These are phyloP conservation scores for Teinopalpus imperialis DNA, from an alignment of 2,888 invertebrate species.

Conservation along the genomic window DNA sequence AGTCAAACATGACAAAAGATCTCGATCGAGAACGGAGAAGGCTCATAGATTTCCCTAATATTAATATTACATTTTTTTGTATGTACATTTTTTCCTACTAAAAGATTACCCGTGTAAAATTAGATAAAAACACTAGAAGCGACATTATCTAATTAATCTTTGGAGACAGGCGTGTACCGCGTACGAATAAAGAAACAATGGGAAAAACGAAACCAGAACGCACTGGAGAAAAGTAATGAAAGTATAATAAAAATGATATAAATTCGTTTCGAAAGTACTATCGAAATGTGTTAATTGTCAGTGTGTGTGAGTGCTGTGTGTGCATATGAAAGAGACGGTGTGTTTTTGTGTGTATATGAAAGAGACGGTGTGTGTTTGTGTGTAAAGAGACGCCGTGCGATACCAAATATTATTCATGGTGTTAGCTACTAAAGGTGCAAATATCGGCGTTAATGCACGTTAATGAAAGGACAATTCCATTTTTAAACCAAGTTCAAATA, in stretches of 20 bases:
- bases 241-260: conserved; percentile 32
- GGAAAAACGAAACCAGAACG: conserved; percentile 24
- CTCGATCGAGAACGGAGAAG: too few species aligned
- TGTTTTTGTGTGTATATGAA: conserved; percentile 33
- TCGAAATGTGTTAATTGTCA: conserved; percentile 33
- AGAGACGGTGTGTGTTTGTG: too few species aligned
- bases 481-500: too few species aligned
- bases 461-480: conserved; percentile 32
- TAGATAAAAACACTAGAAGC: conserved; percentile 4
- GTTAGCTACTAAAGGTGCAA: conserved; percentile 34
- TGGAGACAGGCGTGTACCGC: neutral
- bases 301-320: too few species aligned
- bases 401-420: conserved; percentile 31
- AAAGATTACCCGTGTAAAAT: too few species aligned
- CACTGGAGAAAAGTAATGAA: conserved; percentile 27
- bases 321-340: conserved; percentile 38
- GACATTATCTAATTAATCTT: conserved; percentile 11
- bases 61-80: too few species aligned
- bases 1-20: too few species aligned
- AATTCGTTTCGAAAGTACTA: conserved; percentile 39
- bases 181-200: conserved; percentile 17
- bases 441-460: conserved; percentile 36
- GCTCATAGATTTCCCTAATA: too few species aligned
- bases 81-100: too few species aligned
- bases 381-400: conserved; percentile 37